A percentile compares a stretch with the other conserved stretches of the same genome.
Conservation (phyloP, 1,140 invertebrate genomes). For the Ladona fulva region DNA sequence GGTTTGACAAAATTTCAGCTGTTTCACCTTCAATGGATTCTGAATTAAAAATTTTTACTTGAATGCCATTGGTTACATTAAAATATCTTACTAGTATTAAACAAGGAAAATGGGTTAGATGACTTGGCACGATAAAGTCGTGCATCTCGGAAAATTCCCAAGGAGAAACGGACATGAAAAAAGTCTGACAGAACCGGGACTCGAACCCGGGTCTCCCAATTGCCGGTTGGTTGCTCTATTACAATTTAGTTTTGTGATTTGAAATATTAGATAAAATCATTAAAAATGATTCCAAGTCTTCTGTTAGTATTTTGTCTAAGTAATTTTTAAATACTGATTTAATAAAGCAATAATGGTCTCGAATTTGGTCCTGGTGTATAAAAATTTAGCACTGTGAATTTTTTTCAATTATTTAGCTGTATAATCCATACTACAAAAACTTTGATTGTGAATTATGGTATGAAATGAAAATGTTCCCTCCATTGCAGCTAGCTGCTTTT, state of each 20-base stretch:
- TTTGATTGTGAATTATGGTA: conserved; percentile 13
- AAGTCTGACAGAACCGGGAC: too few species aligned
- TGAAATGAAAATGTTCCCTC: conserved; percentile 17
- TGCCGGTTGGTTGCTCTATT: too few species aligned
- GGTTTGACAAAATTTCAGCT: conserved; percentile 6
- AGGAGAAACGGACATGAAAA: too few species aligned
- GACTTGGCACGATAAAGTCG: too few species aligned
- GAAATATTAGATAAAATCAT: conserved; percentile 19
- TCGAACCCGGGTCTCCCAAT: too few species aligned
- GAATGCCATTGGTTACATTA: too few species aligned
- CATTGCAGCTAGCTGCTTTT: conserved; percentile 22
- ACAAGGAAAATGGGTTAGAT: too few species aligned
- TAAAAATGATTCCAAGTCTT: conserved; percentile 17
- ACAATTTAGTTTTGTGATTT: conserved; percentile 21
- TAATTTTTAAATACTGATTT: conserved; percentile 21
- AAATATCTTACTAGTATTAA: too few species aligned
- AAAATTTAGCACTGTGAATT: conserved; percentile 16
- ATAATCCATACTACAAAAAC: background rate
- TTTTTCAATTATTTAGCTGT: background rate
- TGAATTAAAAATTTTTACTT: conserved; percentile 22
- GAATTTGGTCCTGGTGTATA: conserved; percentile 19
- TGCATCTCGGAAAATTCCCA: too few species aligned
- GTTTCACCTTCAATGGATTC: conserved; percentile 21
- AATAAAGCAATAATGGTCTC: conserved; percentile 20
- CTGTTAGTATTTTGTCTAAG: conserved; percentile 19